A percentile compares a stretch with the other conserved stretches of the same genome.
These are phyloP conservation scores for Amblyteles armatorius DNA, from an alignment of 2,888 invertebrate genomes.

Conservation along the genomic window DNA sequence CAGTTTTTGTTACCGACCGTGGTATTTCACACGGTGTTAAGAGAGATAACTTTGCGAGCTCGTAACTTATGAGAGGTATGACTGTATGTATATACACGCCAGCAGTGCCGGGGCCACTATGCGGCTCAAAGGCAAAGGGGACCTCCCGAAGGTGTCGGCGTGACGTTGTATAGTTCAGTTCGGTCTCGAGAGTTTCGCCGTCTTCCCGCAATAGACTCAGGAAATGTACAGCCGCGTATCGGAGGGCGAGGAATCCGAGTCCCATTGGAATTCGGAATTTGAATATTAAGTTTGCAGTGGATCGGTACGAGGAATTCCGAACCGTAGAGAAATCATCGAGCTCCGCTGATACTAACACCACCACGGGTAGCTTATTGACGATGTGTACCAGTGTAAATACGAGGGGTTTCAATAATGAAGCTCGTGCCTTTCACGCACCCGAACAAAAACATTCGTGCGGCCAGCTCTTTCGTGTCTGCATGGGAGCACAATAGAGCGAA, in stretches of 20 bases:
- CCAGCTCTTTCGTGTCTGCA: constrained; percentile 19
- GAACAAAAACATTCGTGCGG: constrained; percentile 37
- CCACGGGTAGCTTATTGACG: neutral
- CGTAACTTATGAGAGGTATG: neutral
- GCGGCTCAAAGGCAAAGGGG: constrained; percentile 10
- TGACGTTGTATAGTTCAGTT: constrained; percentile 31
- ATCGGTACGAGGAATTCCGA: neutral
- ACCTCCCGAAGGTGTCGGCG: constrained; percentile 36
- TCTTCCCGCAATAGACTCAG: constrained; percentile 18
- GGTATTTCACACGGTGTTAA: too few species aligned
- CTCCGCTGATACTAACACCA: neutral
- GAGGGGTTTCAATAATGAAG: constrained; percentile 44
- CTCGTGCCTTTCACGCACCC: constrained; percentile 59
- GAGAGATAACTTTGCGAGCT: neutral
- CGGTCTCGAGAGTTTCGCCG: constrained; percentile 11
- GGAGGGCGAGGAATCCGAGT: neutral
- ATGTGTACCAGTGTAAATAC: constrained; percentile 1
- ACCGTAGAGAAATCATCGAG: neutral
- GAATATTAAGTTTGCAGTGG: neutral
- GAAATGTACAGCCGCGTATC: constrained; percentile 26
- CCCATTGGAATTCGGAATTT: constrained; percentile 1
- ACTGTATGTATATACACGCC: neutral
- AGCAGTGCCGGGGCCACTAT: constrained; percentile 4
- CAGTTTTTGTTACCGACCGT: too few species aligned
- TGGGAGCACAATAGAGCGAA: constrained; percentile 26